Base-by-base conservation (phyloP, 2,888 invertebrate genomes). In the Teleiodes luculella region DNA sequence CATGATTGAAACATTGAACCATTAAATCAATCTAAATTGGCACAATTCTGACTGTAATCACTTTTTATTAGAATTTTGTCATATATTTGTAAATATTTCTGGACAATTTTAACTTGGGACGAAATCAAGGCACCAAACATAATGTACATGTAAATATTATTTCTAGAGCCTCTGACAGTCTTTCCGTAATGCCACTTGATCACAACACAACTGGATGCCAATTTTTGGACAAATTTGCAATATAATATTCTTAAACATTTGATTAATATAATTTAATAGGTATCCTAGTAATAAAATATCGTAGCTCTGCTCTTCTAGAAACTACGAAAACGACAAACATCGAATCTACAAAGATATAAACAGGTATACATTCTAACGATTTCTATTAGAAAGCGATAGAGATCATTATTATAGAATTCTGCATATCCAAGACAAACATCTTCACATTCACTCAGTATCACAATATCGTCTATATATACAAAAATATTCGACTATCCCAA, bases 141-240 rank as follows among this genome's bases (percentile, higher is more conserved):
- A 5, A n/a, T 43, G 18, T 31, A n/a, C 72, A 74, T 50, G 20
- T 28, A 37, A 16, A 43, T 24, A 24, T 24, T 50, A 50, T 62
- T 66, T 69, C 68, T 81, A 80, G 77, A 83, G 77, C 81, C 78
- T 80, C 82, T 64, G 69, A 70, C 83, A 86, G 85, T 86, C 86
- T 86, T 86, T 73, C 70, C 67, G 68, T 57, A 80, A 80, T 80
- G 74, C 76, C 78, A 77, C 64, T 72, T 73, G 72, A 76, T 81
- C 80, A 83, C 80, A 81, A 85, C 83, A 70, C 79, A 63, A 65
- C 55, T 58, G 60, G 58, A 61, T 64, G 65, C 66, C 66, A 20
- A 57, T 56, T 72, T n/a, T 68, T 68, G 61, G 66, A 68, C 64
- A 70, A 59, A 62, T 53, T 57, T 58, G 49, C 55, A 57, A 60